Evolutionary conservation across 2,113 vertebrate genomes (phyloP).

Genomic region (Anhinga rufa): DNA sequence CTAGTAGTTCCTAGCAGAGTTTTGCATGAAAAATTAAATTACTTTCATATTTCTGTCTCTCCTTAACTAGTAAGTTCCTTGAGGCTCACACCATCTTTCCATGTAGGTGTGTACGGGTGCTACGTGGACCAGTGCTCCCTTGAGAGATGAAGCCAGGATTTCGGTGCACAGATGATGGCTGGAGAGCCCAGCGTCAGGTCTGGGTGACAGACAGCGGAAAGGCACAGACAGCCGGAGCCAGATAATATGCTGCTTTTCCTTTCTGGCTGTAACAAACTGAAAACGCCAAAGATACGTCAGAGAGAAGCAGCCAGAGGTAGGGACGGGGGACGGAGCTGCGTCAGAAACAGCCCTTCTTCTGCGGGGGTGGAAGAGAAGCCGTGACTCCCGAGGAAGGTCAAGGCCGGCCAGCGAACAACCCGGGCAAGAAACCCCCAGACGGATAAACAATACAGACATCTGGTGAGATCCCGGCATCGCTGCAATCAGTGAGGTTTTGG

Average conservation of each 20-base stretch:
- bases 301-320: not conserved
- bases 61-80: not conserved
- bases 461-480: conserved; percentile 22
- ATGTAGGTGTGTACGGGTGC: not conserved
- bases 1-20: conserved; percentile 22
- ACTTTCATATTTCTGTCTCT: not conserved
- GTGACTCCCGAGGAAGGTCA: not conserved
- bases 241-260: conserved; percentile 7
- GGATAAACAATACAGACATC: conserved; percentile 53
- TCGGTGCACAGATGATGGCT: not conserved
- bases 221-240: not conserved
- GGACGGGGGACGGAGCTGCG: not conserved
- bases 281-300: not conserved
- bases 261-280: not conserved
- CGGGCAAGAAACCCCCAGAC: not conserved
- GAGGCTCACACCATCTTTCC: not conserved
- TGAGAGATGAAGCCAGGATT: not conserved
- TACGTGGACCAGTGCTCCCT: not conserved
- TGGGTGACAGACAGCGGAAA: conserved; percentile 2
- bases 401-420: conserved; percentile 1
- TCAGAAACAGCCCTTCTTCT: conserved; percentile 2
- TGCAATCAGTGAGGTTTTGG: conserved; percentile 50
- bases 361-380: not conserved
- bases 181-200: not conserved
- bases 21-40: conserved; percentile 43